A percentile compares a stretch with the other conserved stretches of the same genome.
These are phyloP conservation scores for Platyscapa corneri DNA, from an alignment of 1,140 invertebrate species.

Conservation along the genomic window DNA sequence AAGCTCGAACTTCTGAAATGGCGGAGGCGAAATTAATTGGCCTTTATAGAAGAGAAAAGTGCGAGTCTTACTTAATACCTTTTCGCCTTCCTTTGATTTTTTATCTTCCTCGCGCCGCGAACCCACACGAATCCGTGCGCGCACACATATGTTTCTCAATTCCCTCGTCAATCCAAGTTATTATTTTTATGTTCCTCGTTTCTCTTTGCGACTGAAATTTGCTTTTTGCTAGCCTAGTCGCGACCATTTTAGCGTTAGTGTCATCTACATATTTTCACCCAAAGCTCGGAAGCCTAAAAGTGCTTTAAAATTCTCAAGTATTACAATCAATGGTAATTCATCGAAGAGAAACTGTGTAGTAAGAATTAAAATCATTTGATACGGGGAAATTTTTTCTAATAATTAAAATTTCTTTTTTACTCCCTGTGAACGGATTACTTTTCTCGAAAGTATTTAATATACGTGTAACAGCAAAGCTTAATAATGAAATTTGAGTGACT, in stretches of 20 bases:
- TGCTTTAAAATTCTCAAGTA: background rate
- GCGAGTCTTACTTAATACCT: constrained; percentile 25
- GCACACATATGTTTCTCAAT: background rate
- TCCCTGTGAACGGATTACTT: no score
- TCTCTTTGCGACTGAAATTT: background rate
- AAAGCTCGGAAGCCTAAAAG: background rate
- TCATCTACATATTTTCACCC: background rate
- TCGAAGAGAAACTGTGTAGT: background rate
- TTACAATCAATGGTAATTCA: background rate
- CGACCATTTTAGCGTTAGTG: background rate
- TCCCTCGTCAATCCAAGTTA: background rate
- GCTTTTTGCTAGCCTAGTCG: background rate
- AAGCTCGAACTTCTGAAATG: constrained; percentile 37
- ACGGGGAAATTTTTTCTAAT: no score
- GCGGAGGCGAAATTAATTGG: constrained; percentile 57
- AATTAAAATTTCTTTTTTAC: no score
- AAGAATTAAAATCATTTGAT: no score
- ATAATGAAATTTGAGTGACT: no score
- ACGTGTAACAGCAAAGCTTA: no score
- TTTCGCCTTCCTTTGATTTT: background rate
- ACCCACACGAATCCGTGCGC: background rate
- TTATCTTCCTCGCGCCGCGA: background rate
- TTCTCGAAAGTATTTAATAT: no score
- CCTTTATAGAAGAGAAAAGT: constrained; percentile 50
- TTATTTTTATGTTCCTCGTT: constrained; percentile 14